Conservation (phyloP, 2,888 invertebrate species). For the Drosophila koepferae region DNA sequence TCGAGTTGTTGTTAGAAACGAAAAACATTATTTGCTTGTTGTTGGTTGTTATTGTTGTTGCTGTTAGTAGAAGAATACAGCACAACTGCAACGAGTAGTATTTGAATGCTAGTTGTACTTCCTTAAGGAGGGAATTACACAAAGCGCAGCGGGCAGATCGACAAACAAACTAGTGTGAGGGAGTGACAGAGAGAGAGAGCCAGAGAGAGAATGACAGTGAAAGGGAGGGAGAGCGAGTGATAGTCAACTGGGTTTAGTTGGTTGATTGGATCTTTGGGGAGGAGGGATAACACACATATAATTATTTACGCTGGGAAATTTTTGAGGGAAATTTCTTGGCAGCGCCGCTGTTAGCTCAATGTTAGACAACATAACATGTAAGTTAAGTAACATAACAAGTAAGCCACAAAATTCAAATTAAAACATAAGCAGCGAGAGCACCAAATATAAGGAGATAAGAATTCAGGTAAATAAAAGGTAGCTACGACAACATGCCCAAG, state of each 20-base stretch:
- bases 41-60: conserved; percentile 31
- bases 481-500: conserved; percentile 51
- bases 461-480: conserved; percentile 19
- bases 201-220: not conserved
- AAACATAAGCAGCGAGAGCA: conserved; percentile 4
- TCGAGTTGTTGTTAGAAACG: conserved; percentile 46
- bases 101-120: conserved; percentile 7
- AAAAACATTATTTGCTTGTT: conserved; percentile 29
- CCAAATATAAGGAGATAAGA: conserved; percentile 7
- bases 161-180: conserved; percentile 25
- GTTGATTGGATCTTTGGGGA: not conserved
- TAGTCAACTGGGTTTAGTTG: not conserved
- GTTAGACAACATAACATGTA: conserved; percentile 30
- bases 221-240: conserved; percentile 4
- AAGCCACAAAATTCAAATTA: conserved; percentile 6
- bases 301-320: conserved; percentile 20
- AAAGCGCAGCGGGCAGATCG: conserved; percentile 48
- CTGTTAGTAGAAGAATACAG: conserved; percentile 42
- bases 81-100: conserved; percentile 25
- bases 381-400: conserved; percentile 46
- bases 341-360: conserved; percentile 39
- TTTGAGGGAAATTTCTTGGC: not conserved
- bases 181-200: not conserved
- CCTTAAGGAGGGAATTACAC: conserved; percentile 21
- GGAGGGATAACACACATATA: conserved; percentile 7